Evolutionary conservation across 2,113 vertebrate species (phyloP).

Genomic region (Phrynosoma platyrhinos): DNA sequence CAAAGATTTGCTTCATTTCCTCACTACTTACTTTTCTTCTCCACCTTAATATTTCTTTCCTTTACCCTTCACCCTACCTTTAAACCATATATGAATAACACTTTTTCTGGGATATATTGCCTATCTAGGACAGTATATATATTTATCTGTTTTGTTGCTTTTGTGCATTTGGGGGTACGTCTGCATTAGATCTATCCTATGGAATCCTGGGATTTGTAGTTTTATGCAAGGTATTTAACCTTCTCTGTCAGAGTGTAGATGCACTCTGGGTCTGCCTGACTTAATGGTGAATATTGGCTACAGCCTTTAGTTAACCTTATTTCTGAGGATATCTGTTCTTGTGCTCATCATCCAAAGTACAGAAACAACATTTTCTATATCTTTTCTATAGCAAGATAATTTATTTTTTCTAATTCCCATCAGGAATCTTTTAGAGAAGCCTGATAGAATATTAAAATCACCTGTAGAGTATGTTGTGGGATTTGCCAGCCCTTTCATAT

Average conservation of each 20-base stretch:
- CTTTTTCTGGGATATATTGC: not conserved
- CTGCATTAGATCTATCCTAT: too few species aligned
- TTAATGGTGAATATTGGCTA: not conserved
- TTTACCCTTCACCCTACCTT: not conserved
- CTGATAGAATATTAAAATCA: constrained; percentile 3
- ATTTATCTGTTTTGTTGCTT: not conserved
- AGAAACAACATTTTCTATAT: not conserved
- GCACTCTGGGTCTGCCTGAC: not conserved
- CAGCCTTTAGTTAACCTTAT: not conserved
- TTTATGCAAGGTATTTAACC: too few species aligned
- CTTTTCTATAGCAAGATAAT: not conserved
- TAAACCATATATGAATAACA: accelerated
- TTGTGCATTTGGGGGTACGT: not conserved
- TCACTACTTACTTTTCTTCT: not conserved
- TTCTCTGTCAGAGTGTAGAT: not conserved
- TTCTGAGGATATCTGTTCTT: not conserved
- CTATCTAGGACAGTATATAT: not conserved
- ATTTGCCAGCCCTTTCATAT: constrained; percentile 23
- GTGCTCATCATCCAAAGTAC: not conserved
- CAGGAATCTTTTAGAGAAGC: not conserved
- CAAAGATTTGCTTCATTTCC: not conserved
- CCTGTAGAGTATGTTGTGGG: not conserved
- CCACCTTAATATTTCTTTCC: too few species aligned
- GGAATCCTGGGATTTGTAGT: too few species aligned
- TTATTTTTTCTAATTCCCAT: not conserved